Evolutionary conservation across 2,888 invertebrate genomes (phyloP).

Genomic region (Drosophila merina): DNA sequence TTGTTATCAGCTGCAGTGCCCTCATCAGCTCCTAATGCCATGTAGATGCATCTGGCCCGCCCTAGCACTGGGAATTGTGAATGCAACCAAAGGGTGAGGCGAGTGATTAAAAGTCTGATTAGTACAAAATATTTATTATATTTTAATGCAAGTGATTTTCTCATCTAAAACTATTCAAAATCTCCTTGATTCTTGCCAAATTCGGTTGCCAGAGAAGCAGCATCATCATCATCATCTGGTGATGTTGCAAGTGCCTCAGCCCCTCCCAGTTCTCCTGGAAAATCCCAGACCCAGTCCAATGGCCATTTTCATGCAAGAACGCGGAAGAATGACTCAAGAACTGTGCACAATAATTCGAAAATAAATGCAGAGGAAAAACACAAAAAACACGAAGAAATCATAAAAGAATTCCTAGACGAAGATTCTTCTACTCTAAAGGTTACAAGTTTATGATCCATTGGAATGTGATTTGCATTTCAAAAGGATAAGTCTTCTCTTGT

Average conservation of each 20-base stretch:
- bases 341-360: conserved; percentile 80
- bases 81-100: background rate
- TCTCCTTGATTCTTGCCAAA: conserved; percentile 59
- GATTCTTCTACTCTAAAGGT: conserved; percentile 2
- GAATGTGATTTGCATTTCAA: too few relatives aligned
- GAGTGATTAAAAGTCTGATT: background rate
- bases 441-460: too few relatives aligned
- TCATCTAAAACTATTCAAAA: too few relatives aligned
- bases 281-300: conserved; percentile 58
- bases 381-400: conserved; percentile 17
- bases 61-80: conserved; percentile 14
- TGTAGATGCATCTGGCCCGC: conserved; percentile 15
- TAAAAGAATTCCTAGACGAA: background rate
- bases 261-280: background rate
- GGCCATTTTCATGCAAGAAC: conserved; percentile 80
- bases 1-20: conserved; percentile 46
- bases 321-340: conserved; percentile 81
- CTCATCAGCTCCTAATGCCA: conserved; percentile 27
- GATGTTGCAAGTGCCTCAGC: conserved; percentile 6
- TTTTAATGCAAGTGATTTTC: too few relatives aligned
- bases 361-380: conserved; percentile 76
- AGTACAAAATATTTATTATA: background rate
- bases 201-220: conserved; percentile 49
- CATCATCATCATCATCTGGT: conserved; percentile 23
- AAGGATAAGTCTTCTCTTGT: too few relatives aligned